Percentiles rank a stretch among this genome's conserved stretches.
phyloP scores from a whole-genome alignment of 2,888 invertebrate genomes.

The Trissonchulus latispiculum region DNA sequence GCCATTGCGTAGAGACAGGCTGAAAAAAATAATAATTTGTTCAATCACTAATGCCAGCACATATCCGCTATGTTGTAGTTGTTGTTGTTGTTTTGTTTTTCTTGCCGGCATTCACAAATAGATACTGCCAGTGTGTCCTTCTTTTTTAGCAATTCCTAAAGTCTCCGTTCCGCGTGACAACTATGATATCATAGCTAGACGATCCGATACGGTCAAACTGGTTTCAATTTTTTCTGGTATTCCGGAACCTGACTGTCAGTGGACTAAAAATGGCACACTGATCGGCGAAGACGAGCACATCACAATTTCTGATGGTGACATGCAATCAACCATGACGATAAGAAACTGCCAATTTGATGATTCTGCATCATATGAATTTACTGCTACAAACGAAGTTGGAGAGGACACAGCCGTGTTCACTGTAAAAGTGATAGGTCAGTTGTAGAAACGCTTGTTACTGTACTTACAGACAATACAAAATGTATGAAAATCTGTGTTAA shows the following conservation, averaged over 20 bases:
- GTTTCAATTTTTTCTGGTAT: constrained; percentile 9
- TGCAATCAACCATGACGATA: not conserved
- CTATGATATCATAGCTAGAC: not conserved
- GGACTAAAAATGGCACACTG: constrained; percentile 27
- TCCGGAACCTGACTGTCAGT: constrained; percentile 13
- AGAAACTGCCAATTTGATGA: not conserved
- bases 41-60: too few species aligned
- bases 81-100: too few species aligned
- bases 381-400: not conserved
- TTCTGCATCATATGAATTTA: not conserved
- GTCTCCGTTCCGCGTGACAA: not conserved
- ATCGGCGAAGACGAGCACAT: constrained; percentile 15
- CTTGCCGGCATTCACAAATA: too few species aligned
- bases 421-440: not conserved
- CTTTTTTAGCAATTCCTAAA: not conserved
- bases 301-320: not conserved
- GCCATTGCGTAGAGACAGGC: too few species aligned
- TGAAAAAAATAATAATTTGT: too few species aligned
- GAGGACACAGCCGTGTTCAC: not conserved
- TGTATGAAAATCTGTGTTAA: too few species aligned
- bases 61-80: too few species aligned
- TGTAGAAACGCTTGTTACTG: too few species aligned
- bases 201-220: not conserved
- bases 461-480: too few species aligned
- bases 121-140: too few species aligned